phyloP scores from a whole-genome alignment of 1,140 invertebrate genomes.

The Mizuhopecten yessoensis region DNA sequence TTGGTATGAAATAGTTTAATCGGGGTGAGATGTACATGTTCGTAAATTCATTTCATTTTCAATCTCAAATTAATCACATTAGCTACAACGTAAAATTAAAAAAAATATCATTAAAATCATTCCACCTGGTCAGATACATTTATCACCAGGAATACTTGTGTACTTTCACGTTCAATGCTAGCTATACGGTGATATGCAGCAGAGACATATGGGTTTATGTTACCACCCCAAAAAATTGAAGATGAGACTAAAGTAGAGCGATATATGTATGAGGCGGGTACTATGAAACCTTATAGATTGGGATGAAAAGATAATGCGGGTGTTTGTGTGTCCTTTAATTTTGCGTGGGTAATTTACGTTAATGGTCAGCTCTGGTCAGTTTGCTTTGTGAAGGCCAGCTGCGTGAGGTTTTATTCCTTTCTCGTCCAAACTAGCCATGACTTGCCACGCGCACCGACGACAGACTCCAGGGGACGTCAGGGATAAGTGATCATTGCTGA shows the following conservation, averaged over 20 bases:
- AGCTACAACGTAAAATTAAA: too few species aligned
- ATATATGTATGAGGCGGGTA: not conserved
- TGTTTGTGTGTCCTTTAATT: not conserved
- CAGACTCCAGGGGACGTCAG: not conserved
- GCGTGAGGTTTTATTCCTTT: not conserved
- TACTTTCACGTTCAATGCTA: too few species aligned
- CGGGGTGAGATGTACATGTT: not conserved
- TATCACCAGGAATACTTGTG: too few species aligned
- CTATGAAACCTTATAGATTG: not conserved
- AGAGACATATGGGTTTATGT: not conserved
- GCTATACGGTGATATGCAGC: too few species aligned
- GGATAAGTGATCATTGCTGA: not conserved
- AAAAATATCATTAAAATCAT: not conserved
- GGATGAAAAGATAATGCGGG: not conserved
- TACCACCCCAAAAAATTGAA: not conserved
- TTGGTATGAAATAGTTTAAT: too few species aligned
- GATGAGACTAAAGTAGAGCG: not conserved
- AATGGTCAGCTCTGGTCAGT: conserved; percentile 27
- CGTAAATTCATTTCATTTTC: not conserved
- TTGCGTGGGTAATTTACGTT: conserved; percentile 32
- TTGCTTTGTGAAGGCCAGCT: not conserved
- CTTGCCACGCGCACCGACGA: not conserved
- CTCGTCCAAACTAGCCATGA: not conserved
- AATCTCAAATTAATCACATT: too few species aligned
- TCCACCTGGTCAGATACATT: too few species aligned